Evolutionary conservation across 2,888 invertebrate genomes (phyloP), one percentile per base, ranked within the genome.

Genomic region (Opisthograptis luteolata): DNA sequence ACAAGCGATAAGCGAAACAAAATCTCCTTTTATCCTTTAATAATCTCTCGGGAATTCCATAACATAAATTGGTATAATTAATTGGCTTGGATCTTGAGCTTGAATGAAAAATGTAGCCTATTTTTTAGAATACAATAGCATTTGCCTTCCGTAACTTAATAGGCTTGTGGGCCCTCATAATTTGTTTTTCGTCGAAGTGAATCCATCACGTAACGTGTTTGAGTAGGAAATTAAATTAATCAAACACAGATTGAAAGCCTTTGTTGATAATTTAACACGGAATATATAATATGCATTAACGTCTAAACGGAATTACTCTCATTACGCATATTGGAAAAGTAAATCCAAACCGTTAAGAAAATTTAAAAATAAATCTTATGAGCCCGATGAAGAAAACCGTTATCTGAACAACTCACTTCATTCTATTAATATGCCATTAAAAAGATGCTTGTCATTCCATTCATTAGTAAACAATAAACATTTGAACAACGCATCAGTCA

Each of bases 401-500:
- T n/a, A n/a, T 31, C 32, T 40, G 36, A 45, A 32, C 36, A 54
- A 27, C 15, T 36, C 25, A 22, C 13, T 9, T 19, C 31, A 28
- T 22, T 41, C 40, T 39, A 47, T 44, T 47, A 44, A 57, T 41
- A 50, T 56, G 54, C 59, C 62, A 64, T 69, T 60, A 57, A 58
- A 49, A 56, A 65, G 44, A 63, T 67, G 62, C 63, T 62, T 65
- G 52, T 60, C 66, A 70, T 72, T 72, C 69, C 53, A 62, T 44
- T 58, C 60, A 60, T 58, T 44, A 31, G 56, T 55, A 70, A 58
- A 72, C 74, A 73, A 71, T 68, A 66, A 69, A 68, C 64, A 70
- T 72, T 75, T 68, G 72, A 74, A 74, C 70, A 70, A 69, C 68
- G 67, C 70, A 52, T 61, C 47, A 60, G 39, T 58, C 61, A 62